A percentile compares a stretch with the other conserved stretches of the same genome.
Conservation (phyloP, 2,797 vertebrate species). For the Chloroceryle amazona region DNA sequence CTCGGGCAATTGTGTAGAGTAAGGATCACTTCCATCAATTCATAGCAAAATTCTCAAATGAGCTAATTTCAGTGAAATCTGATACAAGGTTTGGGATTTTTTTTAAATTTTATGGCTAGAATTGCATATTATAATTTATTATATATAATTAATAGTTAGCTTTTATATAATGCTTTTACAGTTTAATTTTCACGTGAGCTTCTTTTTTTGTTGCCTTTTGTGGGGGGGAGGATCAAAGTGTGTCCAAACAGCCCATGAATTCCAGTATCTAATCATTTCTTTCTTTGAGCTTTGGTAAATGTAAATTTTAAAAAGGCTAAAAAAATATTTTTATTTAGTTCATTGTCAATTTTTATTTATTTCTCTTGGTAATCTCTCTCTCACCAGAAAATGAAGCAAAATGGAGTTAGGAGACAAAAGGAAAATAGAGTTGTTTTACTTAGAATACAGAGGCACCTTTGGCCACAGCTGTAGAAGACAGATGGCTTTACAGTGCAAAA, state of each 20-base stretch:
- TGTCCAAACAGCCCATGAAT: not conserved
- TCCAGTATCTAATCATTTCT: not conserved
- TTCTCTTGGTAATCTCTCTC: not conserved
- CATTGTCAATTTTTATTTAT: not conserved
- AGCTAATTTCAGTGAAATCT: not conserved
- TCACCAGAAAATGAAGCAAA: not conserved
- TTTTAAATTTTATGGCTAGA: not conserved
- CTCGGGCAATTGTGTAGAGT: not conserved
- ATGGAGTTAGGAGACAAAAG: not conserved
- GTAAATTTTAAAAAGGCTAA: not conserved
- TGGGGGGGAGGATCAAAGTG: too few species aligned
- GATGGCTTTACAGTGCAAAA: not conserved
- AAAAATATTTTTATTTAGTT: not conserved
- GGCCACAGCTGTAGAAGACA: not conserved
- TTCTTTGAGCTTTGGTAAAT: not conserved
- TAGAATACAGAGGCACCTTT: not conserved
- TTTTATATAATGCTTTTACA: not conserved
- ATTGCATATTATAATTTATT: not conserved
- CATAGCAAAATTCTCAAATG: not conserved
- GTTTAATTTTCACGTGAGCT: not conserved
- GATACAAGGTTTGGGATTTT: rapidly evolving
- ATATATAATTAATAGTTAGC: not conserved
- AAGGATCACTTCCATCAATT: not conserved
- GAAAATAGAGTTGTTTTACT: not conserved
- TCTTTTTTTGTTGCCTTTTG: not conserved